A percentile compares a stretch with the other conserved stretches of the same genome.
Conservation (phyloP, 2,888 invertebrate species). For the Spodoptera exigua region DNA sequence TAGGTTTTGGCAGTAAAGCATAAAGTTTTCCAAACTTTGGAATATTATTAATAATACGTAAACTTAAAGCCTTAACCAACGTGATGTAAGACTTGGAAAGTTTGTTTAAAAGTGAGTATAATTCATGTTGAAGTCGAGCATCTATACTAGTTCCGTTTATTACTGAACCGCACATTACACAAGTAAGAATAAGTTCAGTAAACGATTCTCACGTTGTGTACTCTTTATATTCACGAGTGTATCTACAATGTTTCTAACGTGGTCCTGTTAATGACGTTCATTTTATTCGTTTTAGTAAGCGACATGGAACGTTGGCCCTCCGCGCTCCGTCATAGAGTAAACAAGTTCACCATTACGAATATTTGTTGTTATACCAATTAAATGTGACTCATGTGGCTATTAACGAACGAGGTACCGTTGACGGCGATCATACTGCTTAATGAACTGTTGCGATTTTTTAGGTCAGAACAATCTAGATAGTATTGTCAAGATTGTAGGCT, state of each 20-base stretch:
- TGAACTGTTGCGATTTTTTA: slow-evolving; percentile 54
- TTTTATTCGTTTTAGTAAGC: slow-evolving; percentile 76
- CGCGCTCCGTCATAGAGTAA: slow-evolving; percentile 55
- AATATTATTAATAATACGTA: neutral
- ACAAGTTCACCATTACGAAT: slow-evolving; percentile 37
- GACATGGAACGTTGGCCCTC: slow-evolving; percentile 70
- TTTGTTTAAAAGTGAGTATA: neutral
- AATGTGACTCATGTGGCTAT: slow-evolving; percentile 50
- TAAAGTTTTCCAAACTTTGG: neutral
- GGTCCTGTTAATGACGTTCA: slow-evolving; percentile 71
- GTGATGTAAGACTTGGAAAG: neutral
- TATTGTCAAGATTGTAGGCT: slow-evolving; percentile 24
- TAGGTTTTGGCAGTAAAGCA: neutral
- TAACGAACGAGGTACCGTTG: slow-evolving; percentile 32
- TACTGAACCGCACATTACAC: slow-evolving; percentile 1
- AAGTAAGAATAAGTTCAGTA: slow-evolving; percentile 20
- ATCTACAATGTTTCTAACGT: slow-evolving; percentile 65
- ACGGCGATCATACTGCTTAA: slow-evolving; percentile 40
- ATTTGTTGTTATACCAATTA: slow-evolving; percentile 53
- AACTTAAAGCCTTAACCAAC: too few relatives aligned
- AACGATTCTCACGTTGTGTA: slow-evolving; percentile 34
- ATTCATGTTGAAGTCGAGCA: too few relatives aligned
- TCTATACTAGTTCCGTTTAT: slow-evolving; percentile 9
- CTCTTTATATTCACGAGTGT: slow-evolving; percentile 48
- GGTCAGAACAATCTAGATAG: slow-evolving; percentile 41